Percentiles rank a stretch among this genome's conserved stretches.
Evolutionary conservation across 1,140 invertebrate genomes (phyloP).

Genomic region (Tetranychus cinnabarinus): DNA sequence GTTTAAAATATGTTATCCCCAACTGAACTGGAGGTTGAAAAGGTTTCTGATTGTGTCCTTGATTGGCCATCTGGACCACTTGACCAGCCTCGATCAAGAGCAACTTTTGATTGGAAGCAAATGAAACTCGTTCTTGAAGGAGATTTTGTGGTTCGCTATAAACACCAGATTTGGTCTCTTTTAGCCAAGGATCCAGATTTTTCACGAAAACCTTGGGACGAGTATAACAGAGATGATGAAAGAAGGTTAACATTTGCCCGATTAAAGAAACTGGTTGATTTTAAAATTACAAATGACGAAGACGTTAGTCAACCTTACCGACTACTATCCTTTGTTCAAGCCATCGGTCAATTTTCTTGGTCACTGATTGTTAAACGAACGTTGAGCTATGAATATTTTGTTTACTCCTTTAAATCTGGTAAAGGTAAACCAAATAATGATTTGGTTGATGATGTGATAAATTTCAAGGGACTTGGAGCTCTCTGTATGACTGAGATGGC

Average conservation of each 20-base stretch:
- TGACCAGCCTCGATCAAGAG: conserved; percentile 38
- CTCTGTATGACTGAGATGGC: conserved; percentile 75
- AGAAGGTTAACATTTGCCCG: conserved; percentile 33
- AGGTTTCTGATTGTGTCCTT: conserved; percentile 13
- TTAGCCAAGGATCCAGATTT: conserved; percentile 61
- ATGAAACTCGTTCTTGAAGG: conserved; percentile 45
- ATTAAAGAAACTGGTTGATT: conserved; percentile 34
- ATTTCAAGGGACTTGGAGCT: conserved; percentile 35
- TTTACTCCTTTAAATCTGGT: conserved; percentile 30
- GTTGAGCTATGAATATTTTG: conserved; percentile 19
- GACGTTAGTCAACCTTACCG: conserved; percentile 24
- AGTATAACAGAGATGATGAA: conserved; percentile 42
- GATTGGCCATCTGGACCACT: conserved; percentile 44
- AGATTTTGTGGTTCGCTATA: conserved; percentile 39
- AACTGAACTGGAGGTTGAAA: not conserved
- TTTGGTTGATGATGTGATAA: conserved; percentile 2
- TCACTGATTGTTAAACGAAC: conserved; percentile 35
- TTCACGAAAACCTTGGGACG: conserved; percentile 24
- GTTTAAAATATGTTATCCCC: not conserved
- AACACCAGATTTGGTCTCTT: conserved; percentile 50
- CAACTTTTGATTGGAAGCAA: conserved; percentile 53
- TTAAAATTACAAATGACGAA: conserved; percentile 34
- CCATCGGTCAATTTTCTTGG: conserved; percentile 43
- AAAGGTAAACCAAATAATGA: conserved; percentile 50
- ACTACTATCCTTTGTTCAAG: conserved; percentile 19